Evolutionary conservation across 2,113 vertebrate genomes (phyloP).

Genomic region (Mesembrinibis cayennensis): DNA sequence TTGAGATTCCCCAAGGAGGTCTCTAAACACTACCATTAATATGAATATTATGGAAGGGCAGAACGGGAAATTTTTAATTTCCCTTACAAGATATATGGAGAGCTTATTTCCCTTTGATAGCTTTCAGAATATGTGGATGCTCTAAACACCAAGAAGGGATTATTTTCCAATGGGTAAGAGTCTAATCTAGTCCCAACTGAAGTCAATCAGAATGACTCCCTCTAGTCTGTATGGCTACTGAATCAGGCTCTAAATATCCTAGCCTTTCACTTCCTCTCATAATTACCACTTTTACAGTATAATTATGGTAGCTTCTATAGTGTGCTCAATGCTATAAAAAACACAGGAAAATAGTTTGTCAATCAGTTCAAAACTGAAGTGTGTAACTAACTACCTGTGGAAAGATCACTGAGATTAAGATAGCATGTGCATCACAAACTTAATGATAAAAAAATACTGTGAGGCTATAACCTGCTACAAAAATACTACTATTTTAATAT

Average conservation of each 20-base stretch:
- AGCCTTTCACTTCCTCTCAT: neutral
- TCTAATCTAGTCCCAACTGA: neutral
- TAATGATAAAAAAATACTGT: neutral
- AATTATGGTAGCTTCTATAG: neutral
- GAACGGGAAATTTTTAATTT: neutral
- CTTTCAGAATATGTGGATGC: neutral
- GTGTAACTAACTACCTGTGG: neutral
- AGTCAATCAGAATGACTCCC: neutral
- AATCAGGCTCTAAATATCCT: neutral
- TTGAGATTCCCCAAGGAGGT: neutral
- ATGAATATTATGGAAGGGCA: neutral
- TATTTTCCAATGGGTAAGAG: neutral
- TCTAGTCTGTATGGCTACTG: neutral
- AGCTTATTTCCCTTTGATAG: neutral
- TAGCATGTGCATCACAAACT: neutral
- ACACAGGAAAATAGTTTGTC: neutral
- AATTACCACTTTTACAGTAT: neutral
- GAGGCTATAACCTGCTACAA: neutral
- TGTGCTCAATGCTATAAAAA: neutral
- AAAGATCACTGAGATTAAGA: neutral
- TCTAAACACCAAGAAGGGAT: neutral
- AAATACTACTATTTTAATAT: neutral
- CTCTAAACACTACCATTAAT: neutral
- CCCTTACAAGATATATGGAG: neutral
- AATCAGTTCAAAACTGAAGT: neutral